These are phyloP conservation scores for Cordilura impudica DNA, from an alignment of 2,888 invertebrate species.

Conservation along the genomic window DNA sequence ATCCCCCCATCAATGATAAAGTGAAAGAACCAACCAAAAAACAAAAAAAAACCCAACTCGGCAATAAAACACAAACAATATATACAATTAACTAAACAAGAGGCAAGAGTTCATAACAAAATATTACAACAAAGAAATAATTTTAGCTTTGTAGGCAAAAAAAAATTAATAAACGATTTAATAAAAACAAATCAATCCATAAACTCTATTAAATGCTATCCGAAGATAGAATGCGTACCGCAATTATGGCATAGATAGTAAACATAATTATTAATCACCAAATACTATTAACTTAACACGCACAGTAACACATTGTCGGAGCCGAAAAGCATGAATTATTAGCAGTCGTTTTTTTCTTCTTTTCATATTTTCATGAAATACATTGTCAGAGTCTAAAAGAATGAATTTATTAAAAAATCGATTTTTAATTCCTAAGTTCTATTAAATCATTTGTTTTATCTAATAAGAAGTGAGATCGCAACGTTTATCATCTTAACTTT, in stretches of 20 bases:
- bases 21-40: background rate
- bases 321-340: no score
- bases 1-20: background rate
- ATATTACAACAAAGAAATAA: conserved; percentile 1
- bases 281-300: no score
- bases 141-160: background rate
- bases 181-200: conserved; percentile 12
- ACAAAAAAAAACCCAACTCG: background rate
- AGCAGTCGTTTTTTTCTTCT: no score
- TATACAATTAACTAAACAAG: background rate
- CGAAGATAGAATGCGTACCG: background rate
- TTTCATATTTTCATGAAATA: no score
- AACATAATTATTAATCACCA: background rate
- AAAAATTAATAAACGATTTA: conserved; percentile 19
- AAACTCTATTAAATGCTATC: background rate
- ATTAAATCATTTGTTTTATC: no score
- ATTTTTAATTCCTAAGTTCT: no score
- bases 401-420: no score
- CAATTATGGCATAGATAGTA: background rate
- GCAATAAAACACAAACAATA: conserved; percentile 1
- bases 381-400: no score
- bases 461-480: no score
- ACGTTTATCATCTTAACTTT: no score
- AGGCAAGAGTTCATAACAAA: background rate
- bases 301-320: no score